A percentile compares a stretch with the other conserved stretches of the same genome.
These are phyloP conservation scores for Aleadryas rufinucha DNA, from an alignment of 2,113 vertebrate genomes.

Conservation along the genomic window DNA sequence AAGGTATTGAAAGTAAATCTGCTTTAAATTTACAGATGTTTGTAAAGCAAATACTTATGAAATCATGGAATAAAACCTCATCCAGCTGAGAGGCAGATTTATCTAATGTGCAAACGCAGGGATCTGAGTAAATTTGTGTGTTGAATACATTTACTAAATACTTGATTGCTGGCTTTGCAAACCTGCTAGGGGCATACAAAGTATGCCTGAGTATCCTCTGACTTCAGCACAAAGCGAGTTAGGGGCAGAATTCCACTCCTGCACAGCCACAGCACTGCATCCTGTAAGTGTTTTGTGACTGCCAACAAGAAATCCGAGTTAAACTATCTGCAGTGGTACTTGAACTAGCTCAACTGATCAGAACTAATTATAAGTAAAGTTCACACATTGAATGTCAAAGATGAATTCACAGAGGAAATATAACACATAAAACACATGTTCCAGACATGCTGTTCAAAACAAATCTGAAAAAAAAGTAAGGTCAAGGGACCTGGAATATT, in stretches of 20 bases:
- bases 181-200: background rate
- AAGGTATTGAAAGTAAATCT: background rate
- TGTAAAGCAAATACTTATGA: background rate
- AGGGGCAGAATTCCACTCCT: background rate
- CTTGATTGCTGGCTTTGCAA: background rate
- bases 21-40: background rate
- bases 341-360: slow-evolving; percentile 19
- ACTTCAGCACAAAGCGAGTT: background rate
- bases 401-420: slow-evolving; percentile 48
- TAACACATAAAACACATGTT: slow-evolving; percentile 33
- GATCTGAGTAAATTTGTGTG: background rate
- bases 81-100: background rate
- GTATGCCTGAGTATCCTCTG: background rate
- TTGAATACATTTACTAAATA: background rate
- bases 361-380: slow-evolving; percentile 34
- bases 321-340: background rate
- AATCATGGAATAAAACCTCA: background rate
- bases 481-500: slow-evolving; percentile 17
- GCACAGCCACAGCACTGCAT: background rate
- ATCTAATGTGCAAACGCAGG: background rate
- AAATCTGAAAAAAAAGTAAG: slow-evolving; percentile 24
- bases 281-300: background rate
- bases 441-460: slow-evolving; percentile 35
- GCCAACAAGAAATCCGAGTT: background rate
- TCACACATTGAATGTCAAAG: slow-evolving; percentile 35